Conservation (phyloP, 2,113 vertebrate genomes). For the Spilogale gracilis region DNA sequence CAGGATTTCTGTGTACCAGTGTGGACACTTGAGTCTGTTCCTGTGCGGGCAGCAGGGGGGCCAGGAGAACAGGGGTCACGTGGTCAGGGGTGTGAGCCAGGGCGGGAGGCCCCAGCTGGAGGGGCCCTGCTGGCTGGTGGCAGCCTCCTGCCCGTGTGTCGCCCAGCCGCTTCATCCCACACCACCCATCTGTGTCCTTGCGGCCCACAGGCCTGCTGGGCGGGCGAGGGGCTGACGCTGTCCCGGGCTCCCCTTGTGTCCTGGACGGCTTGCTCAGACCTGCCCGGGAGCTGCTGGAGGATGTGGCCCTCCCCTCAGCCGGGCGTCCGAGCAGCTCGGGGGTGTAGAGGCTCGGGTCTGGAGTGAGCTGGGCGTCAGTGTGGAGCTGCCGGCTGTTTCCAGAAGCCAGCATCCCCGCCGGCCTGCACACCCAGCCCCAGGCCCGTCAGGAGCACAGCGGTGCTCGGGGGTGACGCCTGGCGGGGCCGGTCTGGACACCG, state of each 20-base stretch:
- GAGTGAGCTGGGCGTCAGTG: accelerated
- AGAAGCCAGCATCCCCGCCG: background rate
- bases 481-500: background rate
- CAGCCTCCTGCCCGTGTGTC: background rate
- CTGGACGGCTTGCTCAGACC: background rate
- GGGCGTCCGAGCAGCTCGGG: background rate
- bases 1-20: background rate
- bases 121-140: accelerated
- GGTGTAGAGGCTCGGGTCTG: background rate
- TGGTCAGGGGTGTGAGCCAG: background rate
- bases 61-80: accelerated
- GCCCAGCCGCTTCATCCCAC: background rate
- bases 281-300: background rate
- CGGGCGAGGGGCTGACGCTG: too few species aligned
- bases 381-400: too few species aligned
- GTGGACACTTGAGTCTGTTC: background rate
- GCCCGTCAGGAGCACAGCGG: background rate
- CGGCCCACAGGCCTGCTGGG: background rate
- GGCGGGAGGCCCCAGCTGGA: background rate
- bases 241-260: background rate
- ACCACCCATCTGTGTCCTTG: background rate
- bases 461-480: accelerated
- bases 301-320: too few species aligned
- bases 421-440: accelerated
- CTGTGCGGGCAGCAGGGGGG: accelerated